Evolutionary conservation across 2,888 invertebrate species (phyloP).

Genomic region (Drosophila neoperkinsi): DNA sequence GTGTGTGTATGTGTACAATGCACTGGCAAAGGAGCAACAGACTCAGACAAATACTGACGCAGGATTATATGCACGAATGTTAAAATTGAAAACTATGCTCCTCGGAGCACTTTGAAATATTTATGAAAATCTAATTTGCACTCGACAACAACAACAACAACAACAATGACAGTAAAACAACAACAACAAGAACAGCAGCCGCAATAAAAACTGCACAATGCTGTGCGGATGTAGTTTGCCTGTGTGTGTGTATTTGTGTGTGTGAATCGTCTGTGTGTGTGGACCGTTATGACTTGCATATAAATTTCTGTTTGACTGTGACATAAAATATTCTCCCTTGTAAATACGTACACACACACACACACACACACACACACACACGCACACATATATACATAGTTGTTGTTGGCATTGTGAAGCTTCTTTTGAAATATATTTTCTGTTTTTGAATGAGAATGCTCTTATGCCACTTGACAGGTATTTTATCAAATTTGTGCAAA

Average conservation of each 20-base stretch:
- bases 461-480: constrained; percentile 75
- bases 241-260: background rate
- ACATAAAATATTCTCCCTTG: constrained; percentile 51
- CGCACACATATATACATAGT: background rate
- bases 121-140: constrained; percentile 78
- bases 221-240: constrained; percentile 22
- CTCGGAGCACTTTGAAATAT: constrained; percentile 64
- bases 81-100: constrained; percentile 48
- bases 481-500: constrained; percentile 65
- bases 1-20: constrained; percentile 47
- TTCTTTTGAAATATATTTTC: constrained; percentile 57
- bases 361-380: background rate
- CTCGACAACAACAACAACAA: constrained; percentile 38
- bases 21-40: constrained; percentile 64
- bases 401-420: constrained; percentile 40
- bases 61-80: constrained; percentile 28
- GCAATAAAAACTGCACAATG: constrained; percentile 35
- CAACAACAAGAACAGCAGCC: background rate
- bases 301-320: constrained; percentile 75
- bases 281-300: constrained; percentile 73
- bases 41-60: constrained; percentile 15
- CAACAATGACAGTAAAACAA: background rate
- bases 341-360: constrained; percentile 25
- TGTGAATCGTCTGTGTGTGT: constrained; percentile 11
- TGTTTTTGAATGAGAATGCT: constrained; percentile 60